phyloP scores from a whole-genome alignment of 2,797 vertebrate genomes.

The Sphenopsis melanotis region DNA sequence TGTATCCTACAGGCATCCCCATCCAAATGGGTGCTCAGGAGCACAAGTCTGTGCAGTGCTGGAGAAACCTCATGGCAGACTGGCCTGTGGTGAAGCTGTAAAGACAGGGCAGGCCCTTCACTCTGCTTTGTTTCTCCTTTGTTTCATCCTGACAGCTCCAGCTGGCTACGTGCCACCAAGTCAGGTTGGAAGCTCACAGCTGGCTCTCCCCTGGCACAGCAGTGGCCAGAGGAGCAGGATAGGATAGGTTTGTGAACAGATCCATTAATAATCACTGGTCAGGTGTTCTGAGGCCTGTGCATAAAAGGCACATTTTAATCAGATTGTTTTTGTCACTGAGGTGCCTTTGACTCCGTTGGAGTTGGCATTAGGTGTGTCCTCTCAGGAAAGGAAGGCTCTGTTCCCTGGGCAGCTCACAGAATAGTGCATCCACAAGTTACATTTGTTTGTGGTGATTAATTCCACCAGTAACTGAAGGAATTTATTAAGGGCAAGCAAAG shows the following conservation, averaged over 20 bases:
- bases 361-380: background rate
- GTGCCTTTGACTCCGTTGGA: background rate
- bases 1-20: background rate
- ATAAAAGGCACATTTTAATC: background rate
- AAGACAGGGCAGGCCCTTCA: background rate
- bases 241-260: background rate
- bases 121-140: background rate
- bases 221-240: background rate
- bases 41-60: background rate
- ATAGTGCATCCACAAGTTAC: background rate
- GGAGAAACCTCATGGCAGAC: background rate
- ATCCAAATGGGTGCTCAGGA: background rate
- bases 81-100: background rate
- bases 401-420: background rate
- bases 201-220: background rate
- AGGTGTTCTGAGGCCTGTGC: background rate
- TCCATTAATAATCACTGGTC: background rate
- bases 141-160: background rate
- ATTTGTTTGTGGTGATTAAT: background rate
- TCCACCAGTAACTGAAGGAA: background rate
- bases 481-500: background rate
- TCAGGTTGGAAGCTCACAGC: background rate
- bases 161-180: rapidly evolving
- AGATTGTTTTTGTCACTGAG: background rate
- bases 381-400: background rate